Base-by-base conservation (phyloP, 1,140 invertebrate species). In the Eumeta japonica region DNA sequence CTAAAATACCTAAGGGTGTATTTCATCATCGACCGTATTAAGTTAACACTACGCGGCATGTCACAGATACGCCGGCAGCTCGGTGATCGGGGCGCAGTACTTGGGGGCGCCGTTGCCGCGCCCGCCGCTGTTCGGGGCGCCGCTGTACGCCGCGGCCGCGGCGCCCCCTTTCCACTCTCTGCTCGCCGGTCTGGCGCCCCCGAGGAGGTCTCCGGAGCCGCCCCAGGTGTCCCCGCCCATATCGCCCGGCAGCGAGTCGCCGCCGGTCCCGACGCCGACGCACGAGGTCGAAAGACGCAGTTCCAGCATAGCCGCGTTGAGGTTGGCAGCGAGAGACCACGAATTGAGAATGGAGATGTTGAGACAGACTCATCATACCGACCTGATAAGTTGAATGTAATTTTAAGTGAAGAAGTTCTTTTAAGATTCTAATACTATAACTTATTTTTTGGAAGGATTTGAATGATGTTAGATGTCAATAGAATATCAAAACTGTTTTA, bases 251-350 rank as follows among this genome's bases (percentile, higher is more conserved):
- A 65, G 62, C 35, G 63, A 72, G 12, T 76, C 72, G 31, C 77
- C 50, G 33, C 76, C 43, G 41, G 45, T 66, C 41, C 35, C 58
- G 44, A 3, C 55, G 52, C n/a, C n/a, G n/a, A 27, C 66, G 59
- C 37, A 81, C 73, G 32, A 87, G 83, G 54, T 83, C 39, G 92
- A 94, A 66, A 79, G 92, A 41, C 76, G 92, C 42, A 89, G 86
- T 49, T 92, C 88, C 14, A 94, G 91, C 50, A 95, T 97, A 37
- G 92, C 91, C 1, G 88, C 91, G 0, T 75, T 98, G 3, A 74
- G 94, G 36, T 78, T 94, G 17, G 93, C 94, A 48, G 94, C 94
- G 1, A 80, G 93, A 4, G 93, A 97, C 68, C 93, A 97, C 64
- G 91, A 94, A 60, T 71, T 94, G 4, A 83, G 89, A 53, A 68